Conservation (phyloP, 2,797 vertebrate genomes). For the Peromyscus nudipes region DNA sequence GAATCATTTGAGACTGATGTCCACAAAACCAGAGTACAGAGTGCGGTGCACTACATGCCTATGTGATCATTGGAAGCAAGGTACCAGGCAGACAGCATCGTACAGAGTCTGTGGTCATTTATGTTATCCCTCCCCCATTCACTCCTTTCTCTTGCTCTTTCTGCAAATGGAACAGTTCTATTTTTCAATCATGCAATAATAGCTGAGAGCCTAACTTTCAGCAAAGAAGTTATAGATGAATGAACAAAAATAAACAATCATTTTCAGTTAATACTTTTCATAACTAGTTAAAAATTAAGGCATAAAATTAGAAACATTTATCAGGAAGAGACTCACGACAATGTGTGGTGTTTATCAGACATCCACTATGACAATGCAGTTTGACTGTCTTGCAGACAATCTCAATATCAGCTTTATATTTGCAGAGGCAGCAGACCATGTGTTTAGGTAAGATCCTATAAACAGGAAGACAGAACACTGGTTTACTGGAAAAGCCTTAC, state of each 20-base stretch:
- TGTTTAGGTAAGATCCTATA: slow-evolving; percentile 32
- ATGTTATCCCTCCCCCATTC: too few relatives aligned
- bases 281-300: not conserved
- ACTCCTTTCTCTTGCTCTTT: not conserved
- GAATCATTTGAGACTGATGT: not conserved
- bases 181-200: not conserved
- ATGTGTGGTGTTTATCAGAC: slow-evolving; percentile 38
- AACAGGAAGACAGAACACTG: slow-evolving; percentile 50
- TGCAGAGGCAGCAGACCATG: slow-evolving; percentile 75
- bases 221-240: not conserved
- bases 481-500: not conserved
- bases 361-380: slow-evolving; percentile 73
- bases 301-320: slow-evolving; percentile 10
- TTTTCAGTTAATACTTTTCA: not conserved
- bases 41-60: not conserved
- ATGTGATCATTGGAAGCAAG: not conserved
- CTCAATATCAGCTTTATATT: slow-evolving; percentile 59
- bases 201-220: not conserved
- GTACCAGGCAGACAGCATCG: not conserved
- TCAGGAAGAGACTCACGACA: slow-evolving; percentile 77
- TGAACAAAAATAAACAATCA: not conserved
- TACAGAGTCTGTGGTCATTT: not conserved
- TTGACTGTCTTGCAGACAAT: slow-evolving; percentile 79
- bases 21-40: not conserved
- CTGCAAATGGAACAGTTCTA: not conserved